Conservation (phyloP, 2,797 vertebrate genomes). For the Hydrophis major region DNA sequence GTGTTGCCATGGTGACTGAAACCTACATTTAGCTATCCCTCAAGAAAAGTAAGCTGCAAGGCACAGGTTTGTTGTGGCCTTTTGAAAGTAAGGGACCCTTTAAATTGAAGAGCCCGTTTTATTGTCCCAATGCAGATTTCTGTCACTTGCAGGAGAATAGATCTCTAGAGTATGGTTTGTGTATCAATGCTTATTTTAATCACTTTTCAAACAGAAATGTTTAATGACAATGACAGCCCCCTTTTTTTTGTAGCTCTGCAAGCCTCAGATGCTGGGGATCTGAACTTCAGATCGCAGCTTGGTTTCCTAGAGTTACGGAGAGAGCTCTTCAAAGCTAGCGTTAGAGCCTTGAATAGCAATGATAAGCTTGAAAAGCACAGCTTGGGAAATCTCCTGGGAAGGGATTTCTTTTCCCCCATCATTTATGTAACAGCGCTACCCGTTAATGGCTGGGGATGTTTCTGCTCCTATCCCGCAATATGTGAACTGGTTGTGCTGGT, state of each 20-base stretch:
- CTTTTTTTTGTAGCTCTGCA: conserved; percentile 41
- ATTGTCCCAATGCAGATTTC: conserved; percentile 77
- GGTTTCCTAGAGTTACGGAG: conserved; percentile 26
- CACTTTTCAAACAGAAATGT: conserved; percentile 61
- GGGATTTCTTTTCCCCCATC: not conserved
- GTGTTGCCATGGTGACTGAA: conserved; percentile 73
- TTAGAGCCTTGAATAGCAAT: conserved; percentile 11
- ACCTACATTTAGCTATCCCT: conserved; percentile 69
- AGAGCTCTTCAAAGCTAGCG: conserved; percentile 32
- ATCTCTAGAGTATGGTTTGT: conserved; percentile 64
- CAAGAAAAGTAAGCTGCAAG: conserved; percentile 66
- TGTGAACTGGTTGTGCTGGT: not conserved
- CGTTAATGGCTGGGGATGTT: not conserved
- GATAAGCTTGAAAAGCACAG: conserved; percentile 66
- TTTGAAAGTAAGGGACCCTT: conserved; percentile 69
- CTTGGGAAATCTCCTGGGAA: conserved; percentile 48
- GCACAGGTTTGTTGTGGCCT: conserved; percentile 70
- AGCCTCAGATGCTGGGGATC: conserved; percentile 43
- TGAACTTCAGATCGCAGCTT: conserved; percentile 41
- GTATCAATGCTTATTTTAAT: conserved; percentile 73
- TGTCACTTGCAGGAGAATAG: conserved; percentile 72
- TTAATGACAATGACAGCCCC: conserved; percentile 52
- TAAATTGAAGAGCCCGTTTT: conserved; percentile 67
- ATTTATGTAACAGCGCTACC: not conserved
- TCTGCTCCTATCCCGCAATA: not conserved